These are phyloP conservation scores for Alosa sapidissima DNA, from an alignment of 2,797 vertebrate species.

Conservation along the genomic window DNA sequence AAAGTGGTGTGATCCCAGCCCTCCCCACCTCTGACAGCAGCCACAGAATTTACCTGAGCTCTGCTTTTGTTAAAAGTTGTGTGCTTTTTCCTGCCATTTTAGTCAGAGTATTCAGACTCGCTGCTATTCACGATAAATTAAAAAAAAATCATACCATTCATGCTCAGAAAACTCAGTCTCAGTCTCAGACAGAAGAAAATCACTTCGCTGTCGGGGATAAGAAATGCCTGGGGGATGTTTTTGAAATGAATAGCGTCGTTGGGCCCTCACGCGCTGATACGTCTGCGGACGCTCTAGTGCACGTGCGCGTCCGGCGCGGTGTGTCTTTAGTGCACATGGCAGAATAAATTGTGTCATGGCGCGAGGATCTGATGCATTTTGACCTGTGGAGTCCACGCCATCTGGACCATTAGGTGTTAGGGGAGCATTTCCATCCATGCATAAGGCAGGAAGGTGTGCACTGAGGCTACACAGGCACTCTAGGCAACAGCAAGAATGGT, in stretches of 20 bases:
- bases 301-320: not conserved
- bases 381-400: constrained; percentile 50
- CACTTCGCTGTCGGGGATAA: not conserved
- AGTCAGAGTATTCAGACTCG: not conserved
- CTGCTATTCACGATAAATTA: not conserved
- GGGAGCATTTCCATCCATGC: constrained; percentile 9
- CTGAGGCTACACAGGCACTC: not conserved
- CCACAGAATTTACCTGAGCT: not conserved
- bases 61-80: not conserved
- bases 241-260: not conserved
- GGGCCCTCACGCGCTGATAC: not conserved
- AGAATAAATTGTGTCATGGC: constrained; percentile 45
- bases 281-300: not conserved
- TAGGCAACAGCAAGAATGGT: not conserved
- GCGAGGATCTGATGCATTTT: constrained; percentile 48
- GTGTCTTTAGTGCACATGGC: constrained; percentile 42
- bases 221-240: not conserved
- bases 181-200: not conserved
- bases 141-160: not conserved
- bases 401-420: constrained; percentile 50
- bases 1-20: constrained; percentile 15
- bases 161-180: not conserved
- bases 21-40: not conserved
- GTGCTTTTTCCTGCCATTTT: constrained; percentile 8
- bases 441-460: not conserved